Base-by-base conservation (phyloP, 2,797 vertebrate genomes). In the Salarias fasciatus region DNA sequence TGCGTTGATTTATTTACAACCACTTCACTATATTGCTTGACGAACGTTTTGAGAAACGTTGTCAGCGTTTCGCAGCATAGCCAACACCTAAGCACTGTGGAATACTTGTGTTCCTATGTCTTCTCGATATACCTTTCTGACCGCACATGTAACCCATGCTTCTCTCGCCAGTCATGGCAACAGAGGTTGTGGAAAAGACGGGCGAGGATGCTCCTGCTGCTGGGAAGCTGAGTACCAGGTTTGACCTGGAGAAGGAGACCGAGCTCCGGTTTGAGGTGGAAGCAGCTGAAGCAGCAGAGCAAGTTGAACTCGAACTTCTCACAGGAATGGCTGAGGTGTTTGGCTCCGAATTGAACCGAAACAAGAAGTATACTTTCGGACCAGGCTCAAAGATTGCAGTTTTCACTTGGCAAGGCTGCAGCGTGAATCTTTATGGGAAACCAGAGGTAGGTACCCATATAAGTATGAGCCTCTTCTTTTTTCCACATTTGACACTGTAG, bases 391-490 rank as follows among this genome's bases (percentile, higher is more conserved):
- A 98, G 82, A 97, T 97, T 12, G 97, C 97, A 0, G 96, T 99
- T 43, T 99, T 99, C 83, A 99, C 97, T 11, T 99, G 97, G 97
- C 97, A 99, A 33, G 95, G 97, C 66, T 99, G 97, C 81, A 94
- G 93, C 11, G 88, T 99, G 13, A 96, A 95, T 59, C 93, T 99
- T 31, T 95, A 92, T 2, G 97, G 97, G 46, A 97, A 96, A 65
- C 96, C 96, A 0, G 97, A 99, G 91, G 97, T 96, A 50, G 82
- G 82, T 35, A 71, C 6, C 2, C 8, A 3, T 3, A 59, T 7
- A 9, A 9, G 4, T 1, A 0, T 1, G 6, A 35, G 33, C 35
- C 6, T 6, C 3, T 24, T 24, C 18, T 18, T 2, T 2, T 2
- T 24, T 24, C 18, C 18, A 24, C 18, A 24, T 24, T 24, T 24